A percentile compares a stretch with the other conserved stretches of the same genome.
These are phyloP conservation scores for Aradophagus sp. DNA, from an alignment of 1,140 invertebrate genomes.

Conservation along the genomic window DNA sequence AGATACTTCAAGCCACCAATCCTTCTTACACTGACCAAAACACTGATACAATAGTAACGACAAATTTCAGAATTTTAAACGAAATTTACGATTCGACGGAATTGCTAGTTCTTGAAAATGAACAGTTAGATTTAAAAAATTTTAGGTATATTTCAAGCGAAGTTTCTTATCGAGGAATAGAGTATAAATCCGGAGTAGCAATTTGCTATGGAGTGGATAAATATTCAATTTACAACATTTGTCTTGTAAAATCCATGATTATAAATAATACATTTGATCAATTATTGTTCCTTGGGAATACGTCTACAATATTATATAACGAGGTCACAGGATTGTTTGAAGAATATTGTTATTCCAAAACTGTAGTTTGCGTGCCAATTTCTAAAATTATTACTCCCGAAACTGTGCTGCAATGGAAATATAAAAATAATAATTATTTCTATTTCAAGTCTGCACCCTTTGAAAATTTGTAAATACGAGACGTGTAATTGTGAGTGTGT, in stretches of 20 bases:
- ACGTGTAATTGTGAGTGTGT: too few relatives aligned
- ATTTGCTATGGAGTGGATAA: slow-evolving; percentile 23
- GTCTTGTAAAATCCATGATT: slow-evolving; percentile 13
- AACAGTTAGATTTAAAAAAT: slow-evolving; percentile 9
- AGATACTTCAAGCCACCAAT: slow-evolving; percentile 16
- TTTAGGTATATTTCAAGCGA: slow-evolving; percentile 13
- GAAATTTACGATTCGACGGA: slow-evolving; percentile 3
- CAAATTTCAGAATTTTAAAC: slow-evolving; percentile 13
- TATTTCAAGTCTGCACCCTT: slow-evolving; percentile 32
- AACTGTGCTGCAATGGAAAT: slow-evolving; percentile 19
- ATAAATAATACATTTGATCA: slow-evolving; percentile 16
- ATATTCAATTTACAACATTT: slow-evolving; percentile 20
- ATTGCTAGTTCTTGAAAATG: slow-evolving; percentile 26
- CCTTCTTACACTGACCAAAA: slow-evolving; percentile 17
- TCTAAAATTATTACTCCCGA: slow-evolving; percentile 27
- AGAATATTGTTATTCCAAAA: slow-evolving; percentile 12
- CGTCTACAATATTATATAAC: slow-evolving; percentile 24
- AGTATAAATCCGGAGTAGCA: slow-evolving; percentile 16
- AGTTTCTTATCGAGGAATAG: slow-evolving; percentile 18
- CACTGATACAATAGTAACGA: slow-evolving; percentile 9
- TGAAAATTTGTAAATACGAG: slow-evolving; percentile 28
- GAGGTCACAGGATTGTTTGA: slow-evolving; percentile 18
- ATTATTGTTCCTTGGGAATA: slow-evolving; percentile 13
- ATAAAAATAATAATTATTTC: slow-evolving; percentile 14
- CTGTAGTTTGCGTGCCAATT: slow-evolving; percentile 15